Base-by-base conservation (phyloP, 2,113 vertebrate species). In the Xyrauchen texanus region DNA sequence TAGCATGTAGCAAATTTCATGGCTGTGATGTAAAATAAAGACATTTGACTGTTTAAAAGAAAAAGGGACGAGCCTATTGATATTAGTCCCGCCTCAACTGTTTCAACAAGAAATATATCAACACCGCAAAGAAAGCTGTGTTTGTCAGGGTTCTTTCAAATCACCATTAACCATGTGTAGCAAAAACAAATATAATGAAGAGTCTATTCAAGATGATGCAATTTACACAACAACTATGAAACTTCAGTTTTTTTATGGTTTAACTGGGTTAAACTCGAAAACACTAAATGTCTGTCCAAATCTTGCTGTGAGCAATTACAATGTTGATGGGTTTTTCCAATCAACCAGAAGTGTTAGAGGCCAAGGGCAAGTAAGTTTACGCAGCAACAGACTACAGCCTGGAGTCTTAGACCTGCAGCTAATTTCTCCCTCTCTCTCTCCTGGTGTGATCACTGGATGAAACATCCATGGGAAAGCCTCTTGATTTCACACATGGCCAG, bases 281-380 rank as follows among this genome's bases (percentile, higher is more conserved):
- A 68, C 58, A 77, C 60, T 47, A 49, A 71, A 66, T 71, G 57
- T 65, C 45, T 61, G 63, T 83, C 16, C 49, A 83, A 75, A 57
- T 47, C 71, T 82, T 66, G 65, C 75, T 71, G 68, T 16, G 57
- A 65, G 78, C 62, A 55, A 85, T 85, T 84, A 82, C 51, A 76
- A 46, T 66, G 44, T 62, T 82, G 66, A 84, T 61, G 52, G 77
- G 44, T 79, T 84, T 81, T 82, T 84, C 75, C 80, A 84, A 73
- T 85, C 66, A 78, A 75, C 69, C 66, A 74, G 55, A 80, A 60
- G 55, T 53, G 45, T 55, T 57, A 74, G 21, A 70, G 65, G 72
- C 51, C 60, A 68, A 5, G 10, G 13, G 68, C 45, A 62, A 44
- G 11, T 11, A 4, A 63, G 62, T 65, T 76, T 76, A 63, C 34